Conservation (phyloP, 2,888 invertebrate genomes). For the Diplazon laetatorius region DNA sequence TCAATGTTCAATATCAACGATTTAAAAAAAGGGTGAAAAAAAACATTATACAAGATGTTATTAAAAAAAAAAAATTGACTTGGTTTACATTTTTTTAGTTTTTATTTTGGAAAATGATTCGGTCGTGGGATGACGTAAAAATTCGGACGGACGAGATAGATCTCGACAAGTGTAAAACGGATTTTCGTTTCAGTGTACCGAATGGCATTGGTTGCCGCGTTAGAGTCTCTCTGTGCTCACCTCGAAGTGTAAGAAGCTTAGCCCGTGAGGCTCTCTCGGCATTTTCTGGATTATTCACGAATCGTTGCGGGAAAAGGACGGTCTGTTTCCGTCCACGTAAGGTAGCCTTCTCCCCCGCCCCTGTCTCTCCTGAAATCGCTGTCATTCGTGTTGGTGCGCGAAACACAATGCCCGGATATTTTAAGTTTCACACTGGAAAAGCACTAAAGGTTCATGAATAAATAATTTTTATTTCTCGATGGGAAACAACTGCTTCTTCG, state of each 20-base stretch:
- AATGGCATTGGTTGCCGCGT: constrained; percentile 5
- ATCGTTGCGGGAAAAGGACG: constrained; percentile 41
- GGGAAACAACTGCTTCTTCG: constrained; percentile 1
- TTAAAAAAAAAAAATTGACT: too few relatives aligned
- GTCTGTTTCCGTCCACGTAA: constrained; percentile 23
- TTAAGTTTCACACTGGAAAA: constrained; percentile 55
- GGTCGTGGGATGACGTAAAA: too few relatives aligned
- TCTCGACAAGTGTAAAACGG: constrained; percentile 23
- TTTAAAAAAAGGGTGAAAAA: too few relatives aligned
- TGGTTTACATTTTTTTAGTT: too few relatives aligned
- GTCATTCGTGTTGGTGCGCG: constrained; percentile 47
- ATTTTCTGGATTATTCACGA: constrained; percentile 67
- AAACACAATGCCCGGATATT: constrained; percentile 44
- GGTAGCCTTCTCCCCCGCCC: too few relatives aligned
- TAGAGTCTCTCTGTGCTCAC: constrained; percentile 8
- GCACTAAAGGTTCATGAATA: constrained; percentile 66
- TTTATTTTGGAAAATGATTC: too few relatives aligned
- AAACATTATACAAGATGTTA: too few relatives aligned
- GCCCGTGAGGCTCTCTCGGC: constrained; percentile 51
- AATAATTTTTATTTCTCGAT: constrained; percentile 58
- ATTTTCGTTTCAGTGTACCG: constrained; percentile 20
- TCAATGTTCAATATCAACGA: too few relatives aligned
- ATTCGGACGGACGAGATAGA: not conserved
- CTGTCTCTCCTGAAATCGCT: constrained; percentile 34
- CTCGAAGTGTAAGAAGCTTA: constrained; percentile 66